These are phyloP conservation scores for Scaptomyza graminum DNA, from an alignment of 1,140 invertebrate genomes.

Conservation along the genomic window DNA sequence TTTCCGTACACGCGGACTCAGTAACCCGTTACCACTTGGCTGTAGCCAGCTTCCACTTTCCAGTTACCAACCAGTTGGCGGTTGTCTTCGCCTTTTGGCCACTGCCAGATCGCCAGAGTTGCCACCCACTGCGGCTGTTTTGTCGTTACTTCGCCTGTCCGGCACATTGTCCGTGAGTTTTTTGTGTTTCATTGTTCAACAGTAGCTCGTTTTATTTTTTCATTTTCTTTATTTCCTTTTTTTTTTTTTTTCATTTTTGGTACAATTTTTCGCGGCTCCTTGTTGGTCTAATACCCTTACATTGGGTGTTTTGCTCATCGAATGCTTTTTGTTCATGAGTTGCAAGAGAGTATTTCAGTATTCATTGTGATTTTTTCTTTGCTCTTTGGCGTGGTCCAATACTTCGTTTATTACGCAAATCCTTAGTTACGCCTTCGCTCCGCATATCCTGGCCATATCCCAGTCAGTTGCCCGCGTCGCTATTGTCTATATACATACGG, in stretches of 20 bases:
- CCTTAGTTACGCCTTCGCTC: constrained; percentile 45
- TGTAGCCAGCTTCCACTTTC: constrained; percentile 4
- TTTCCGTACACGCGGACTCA: constrained; percentile 49
- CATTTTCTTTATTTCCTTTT: constrained; percentile 42
- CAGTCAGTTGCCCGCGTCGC: constrained; percentile 11
- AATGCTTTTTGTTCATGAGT: not conserved
- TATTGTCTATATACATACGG: constrained; percentile 11
- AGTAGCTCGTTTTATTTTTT: constrained; percentile 27
- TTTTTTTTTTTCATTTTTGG: constrained; percentile 53
- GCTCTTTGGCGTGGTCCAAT: constrained; percentile 38
- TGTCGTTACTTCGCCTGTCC: constrained; percentile 10
- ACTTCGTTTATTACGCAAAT: constrained; percentile 73
- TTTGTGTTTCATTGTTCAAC: constrained; percentile 50
- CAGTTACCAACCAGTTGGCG: constrained; percentile 5
- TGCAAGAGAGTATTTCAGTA: constrained; percentile 7
- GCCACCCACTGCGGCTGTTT: constrained; percentile 27
- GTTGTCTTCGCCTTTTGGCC: constrained; percentile 36
- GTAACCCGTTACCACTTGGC: constrained; percentile 21
- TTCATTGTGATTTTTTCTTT: constrained; percentile 13
- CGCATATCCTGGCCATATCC: constrained; percentile 15
- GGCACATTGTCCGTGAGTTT: constrained; percentile 2
- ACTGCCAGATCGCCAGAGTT: constrained; percentile 38
- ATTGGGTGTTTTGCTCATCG: not conserved
- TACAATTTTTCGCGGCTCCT: not conserved
- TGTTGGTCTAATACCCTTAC: not conserved